phyloP scores from a whole-genome alignment of 2,797 vertebrate species.

The Melanotaenia parkinsoni region DNA sequence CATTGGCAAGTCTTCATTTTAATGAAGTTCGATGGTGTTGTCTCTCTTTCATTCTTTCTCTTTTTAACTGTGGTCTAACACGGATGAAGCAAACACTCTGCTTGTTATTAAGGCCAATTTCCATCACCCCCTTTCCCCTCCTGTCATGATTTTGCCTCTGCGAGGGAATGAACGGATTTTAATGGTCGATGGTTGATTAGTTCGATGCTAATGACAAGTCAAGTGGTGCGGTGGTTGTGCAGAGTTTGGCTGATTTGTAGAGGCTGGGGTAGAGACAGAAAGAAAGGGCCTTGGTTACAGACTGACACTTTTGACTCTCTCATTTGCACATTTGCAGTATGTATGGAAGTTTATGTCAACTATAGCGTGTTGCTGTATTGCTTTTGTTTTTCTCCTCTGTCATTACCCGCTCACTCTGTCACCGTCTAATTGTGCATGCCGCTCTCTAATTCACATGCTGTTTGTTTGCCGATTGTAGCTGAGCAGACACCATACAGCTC shows the following conservation, averaged over 20 bases:
- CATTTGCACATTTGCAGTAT: background rate
- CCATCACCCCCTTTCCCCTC: conserved; percentile 47
- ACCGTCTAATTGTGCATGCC: conserved; percentile 26
- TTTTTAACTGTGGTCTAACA: conserved; percentile 17
- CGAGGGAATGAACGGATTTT: conserved; percentile 48
- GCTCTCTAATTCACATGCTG: conserved; percentile 29
- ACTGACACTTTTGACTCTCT: background rate
- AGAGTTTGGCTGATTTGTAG: conserved; percentile 45
- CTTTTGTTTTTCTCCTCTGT: conserved; percentile 32
- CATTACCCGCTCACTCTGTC: conserved; percentile 34
- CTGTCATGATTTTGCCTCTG: conserved; percentile 45
- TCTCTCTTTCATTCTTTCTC: conserved; percentile 18
- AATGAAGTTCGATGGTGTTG: conserved; percentile 55
- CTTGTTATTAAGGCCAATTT: conserved; percentile 73
- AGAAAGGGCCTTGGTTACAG: conserved; percentile 4
- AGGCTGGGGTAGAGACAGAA: conserved; percentile 20
- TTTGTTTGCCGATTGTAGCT: conserved; percentile 36
- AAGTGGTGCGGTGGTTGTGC: conserved; percentile 22
- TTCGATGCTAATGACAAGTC: conserved; percentile 53
- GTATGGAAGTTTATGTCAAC: background rate
- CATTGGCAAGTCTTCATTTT: conserved; percentile 49
- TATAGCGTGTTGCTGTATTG: conserved; percentile 26
- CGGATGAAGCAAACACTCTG: conserved; percentile 30
- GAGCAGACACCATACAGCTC: conserved; percentile 1
- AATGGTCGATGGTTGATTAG: conserved; percentile 70